A percentile compares a stretch with the other conserved stretches of the same genome.
These are phyloP conservation scores for Gnathonemus longibarbis DNA, from an alignment of 2,113 vertebrate species.

Conservation along the genomic window DNA sequence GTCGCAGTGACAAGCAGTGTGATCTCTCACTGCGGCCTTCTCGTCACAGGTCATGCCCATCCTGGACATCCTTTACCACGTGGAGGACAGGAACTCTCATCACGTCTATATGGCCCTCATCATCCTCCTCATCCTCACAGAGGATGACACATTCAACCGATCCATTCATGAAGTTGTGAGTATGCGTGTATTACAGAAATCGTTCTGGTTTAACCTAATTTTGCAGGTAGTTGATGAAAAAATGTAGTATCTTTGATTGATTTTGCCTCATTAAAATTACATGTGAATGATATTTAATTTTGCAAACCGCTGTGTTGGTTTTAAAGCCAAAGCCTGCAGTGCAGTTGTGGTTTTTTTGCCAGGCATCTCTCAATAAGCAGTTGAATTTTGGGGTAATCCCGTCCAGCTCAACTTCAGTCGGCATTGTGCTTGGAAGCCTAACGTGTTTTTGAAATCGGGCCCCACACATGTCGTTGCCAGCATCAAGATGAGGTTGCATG, in stretches of 20 bases:
- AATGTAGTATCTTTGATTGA: not conserved
- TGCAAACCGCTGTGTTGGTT: not conserved
- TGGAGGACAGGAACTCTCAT: constrained; percentile 94
- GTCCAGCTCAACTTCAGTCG: not conserved
- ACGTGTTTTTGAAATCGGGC: not conserved
- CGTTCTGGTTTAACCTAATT: not conserved
- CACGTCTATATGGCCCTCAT: constrained; percentile 99
- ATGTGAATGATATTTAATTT: not conserved
- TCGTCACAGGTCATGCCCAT: constrained; percentile 82
- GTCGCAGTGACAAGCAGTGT: not conserved
- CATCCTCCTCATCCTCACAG: constrained; percentile 90
- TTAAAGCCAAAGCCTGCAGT: not conserved
- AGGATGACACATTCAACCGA: constrained; percentile 93
- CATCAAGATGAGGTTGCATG: not conserved
- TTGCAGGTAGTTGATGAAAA: not conserved
- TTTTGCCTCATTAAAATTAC: not conserved
- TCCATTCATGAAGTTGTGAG: constrained; percentile 97
- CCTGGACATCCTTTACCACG: constrained; percentile 92
- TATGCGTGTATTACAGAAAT: constrained; percentile 21
- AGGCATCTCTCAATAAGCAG: not conserved
- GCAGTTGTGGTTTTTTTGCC: not conserved
- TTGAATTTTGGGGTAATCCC: not conserved
- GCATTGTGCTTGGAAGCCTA: not conserved
- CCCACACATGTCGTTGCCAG: not conserved
- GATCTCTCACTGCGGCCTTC: constrained; percentile 10